phyloP scores from a whole-genome alignment of 2,888 invertebrate species.

The Trissolcus brochymenae region DNA sequence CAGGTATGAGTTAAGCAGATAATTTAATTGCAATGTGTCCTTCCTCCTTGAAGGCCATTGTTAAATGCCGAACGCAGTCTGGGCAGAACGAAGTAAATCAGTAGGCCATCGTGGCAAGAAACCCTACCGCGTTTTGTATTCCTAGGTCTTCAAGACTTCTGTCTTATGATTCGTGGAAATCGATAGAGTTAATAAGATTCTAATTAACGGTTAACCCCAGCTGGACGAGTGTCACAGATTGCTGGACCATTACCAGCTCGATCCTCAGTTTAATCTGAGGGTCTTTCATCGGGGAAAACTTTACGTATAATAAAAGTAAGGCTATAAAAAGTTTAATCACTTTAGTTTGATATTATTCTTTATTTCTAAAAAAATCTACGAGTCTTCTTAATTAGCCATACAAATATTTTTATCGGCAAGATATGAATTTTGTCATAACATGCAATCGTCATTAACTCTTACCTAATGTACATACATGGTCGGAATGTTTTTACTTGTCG shows the following conservation, averaged over 20 bases:
- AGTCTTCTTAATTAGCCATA: too few species aligned
- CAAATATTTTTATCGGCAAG: too few species aligned
- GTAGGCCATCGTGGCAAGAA: conserved; percentile 41
- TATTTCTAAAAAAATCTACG: too few species aligned
- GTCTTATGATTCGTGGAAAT: conserved; percentile 36
- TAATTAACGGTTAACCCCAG: conserved; percentile 10
- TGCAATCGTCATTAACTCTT: too few species aligned
- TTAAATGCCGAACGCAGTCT: conserved; percentile 35
- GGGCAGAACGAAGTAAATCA: conserved; percentile 32
- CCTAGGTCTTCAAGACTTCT: conserved; percentile 35
- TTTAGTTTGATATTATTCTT: too few species aligned
- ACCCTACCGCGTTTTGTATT: conserved; percentile 32
- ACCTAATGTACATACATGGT: too few species aligned
- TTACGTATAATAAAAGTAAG: too few species aligned
- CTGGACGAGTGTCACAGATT: background rate
- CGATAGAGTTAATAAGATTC: conserved; percentile 29
- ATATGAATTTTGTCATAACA: too few species aligned
- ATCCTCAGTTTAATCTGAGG: background rate
- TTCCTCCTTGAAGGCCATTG: conserved; percentile 49
- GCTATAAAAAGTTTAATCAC: too few species aligned
- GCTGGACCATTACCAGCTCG: background rate
- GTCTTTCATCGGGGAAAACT: too few species aligned
- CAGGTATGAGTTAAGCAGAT: conserved; percentile 27
- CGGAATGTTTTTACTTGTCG: too few species aligned
- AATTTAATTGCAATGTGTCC: conserved; percentile 41